Evolutionary conservation across 2,113 vertebrate genomes (phyloP).

Genomic region (Actenoides hombroni): DNA sequence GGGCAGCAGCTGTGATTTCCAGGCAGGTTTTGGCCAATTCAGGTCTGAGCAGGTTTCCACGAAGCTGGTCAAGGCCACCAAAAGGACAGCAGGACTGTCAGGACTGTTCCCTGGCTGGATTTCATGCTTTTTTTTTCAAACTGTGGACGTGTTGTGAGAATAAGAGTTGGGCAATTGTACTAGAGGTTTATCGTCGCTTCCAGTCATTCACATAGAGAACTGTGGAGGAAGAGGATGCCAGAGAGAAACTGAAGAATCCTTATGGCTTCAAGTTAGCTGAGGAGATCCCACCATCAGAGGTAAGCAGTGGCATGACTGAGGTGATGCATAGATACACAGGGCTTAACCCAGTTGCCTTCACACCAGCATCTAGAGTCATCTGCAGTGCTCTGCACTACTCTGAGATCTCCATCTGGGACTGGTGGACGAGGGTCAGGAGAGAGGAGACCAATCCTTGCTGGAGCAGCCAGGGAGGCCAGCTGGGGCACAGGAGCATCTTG

Average conservation of each 20-base stretch:
- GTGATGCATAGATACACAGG: accelerated
- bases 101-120: neutral
- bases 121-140: neutral
- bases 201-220: neutral
- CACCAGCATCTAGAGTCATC: accelerated
- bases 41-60: neutral
- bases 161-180: neutral
- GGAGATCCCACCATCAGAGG: neutral
- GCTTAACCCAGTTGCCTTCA: neutral
- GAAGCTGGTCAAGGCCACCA: neutral
- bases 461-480: neutral
- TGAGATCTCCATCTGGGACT: neutral
- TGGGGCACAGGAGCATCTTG: neutral
- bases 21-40: neutral
- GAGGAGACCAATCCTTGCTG: neutral
- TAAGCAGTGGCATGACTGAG: neutral
- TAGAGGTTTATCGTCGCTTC: conserved; percentile 7
- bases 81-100: neutral
- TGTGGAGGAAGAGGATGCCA: neutral
- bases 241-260: neutral
- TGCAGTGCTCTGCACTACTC: neutral
- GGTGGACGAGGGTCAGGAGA: neutral
- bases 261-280: neutral
- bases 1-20: neutral
- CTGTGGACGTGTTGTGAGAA: neutral